Base-by-base conservation (phyloP, 1,140 invertebrate genomes). In the Rhopalosiphum padi region DNA sequence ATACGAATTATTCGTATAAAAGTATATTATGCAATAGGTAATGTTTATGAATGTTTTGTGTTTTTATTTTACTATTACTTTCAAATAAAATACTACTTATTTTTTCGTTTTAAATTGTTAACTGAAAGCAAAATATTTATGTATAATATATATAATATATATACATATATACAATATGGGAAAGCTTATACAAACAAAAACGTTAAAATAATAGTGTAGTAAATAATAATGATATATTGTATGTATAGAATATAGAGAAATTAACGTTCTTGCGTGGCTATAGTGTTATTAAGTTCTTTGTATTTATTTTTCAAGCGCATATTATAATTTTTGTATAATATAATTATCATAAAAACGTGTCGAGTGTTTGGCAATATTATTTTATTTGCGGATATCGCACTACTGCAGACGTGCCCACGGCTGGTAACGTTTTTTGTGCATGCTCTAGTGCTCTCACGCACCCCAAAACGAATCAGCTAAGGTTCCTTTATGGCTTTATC, bases 1-100 rank as follows among this genome's bases (percentile, higher is more conserved):
- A 18, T 6, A 77, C 4, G 15, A n/a, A n/a, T 18, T 77, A 77
- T 77, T 77, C 30, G n/a, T n/a, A n/a, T 77, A 77, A 77, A 77
- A 77, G 60, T 77, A 77, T 77, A 35, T 77, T 77, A 77, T n/a
- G 60, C 15, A 77, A 77, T n/a, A 6, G 30, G n/a, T 77, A 21
- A 77, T 77, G 30, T 68, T 68, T 68, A 68, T 68, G 60, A n/a
- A 68, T 68, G 60, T 77, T 77, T 77, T 77, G n/a, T 77, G 60
- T 7, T n/a, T n/a, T n/a, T 77, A n/a, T 68, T 77, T 77, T n/a
- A 77, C 15, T 77, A n/a, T 77, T 77, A 77, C 30, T 77, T 77
- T 77, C 60, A 77, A 77, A 77, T 77, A 77, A 77, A 77, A 77
- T 15, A 77, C 30, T 77, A 77, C 30, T 77, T 77, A n/a, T 35